Evolutionary conservation across 2,888 invertebrate genomes (phyloP).

Genomic region (Leptogaster cylindrica): DNA sequence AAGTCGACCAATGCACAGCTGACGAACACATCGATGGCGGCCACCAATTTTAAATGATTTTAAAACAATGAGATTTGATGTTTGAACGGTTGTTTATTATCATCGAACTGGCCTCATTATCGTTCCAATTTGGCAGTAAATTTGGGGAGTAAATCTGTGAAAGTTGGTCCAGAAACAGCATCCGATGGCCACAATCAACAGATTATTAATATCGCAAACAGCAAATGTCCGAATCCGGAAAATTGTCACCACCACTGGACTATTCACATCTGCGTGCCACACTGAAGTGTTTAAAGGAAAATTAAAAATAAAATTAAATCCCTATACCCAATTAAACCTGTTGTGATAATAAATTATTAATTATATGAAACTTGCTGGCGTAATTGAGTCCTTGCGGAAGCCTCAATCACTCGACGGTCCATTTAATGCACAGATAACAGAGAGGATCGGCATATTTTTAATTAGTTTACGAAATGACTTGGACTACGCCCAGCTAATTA

Average conservation of each 20-base stretch:
- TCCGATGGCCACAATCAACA: slow-evolving; percentile 1
- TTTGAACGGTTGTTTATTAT: slow-evolving; percentile 22
- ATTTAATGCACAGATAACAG: slow-evolving; percentile 33
- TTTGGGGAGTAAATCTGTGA: not conserved
- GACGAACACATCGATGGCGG: no score
- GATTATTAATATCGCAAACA: slow-evolving; percentile 31
- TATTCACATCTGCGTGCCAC: slow-evolving; percentile 15
- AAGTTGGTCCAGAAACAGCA: not conserved
- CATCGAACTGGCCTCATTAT: not conserved
- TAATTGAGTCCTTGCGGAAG: slow-evolving; percentile 49
- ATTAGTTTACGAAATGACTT: slow-evolving; percentile 45
- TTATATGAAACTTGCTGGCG: slow-evolving; percentile 50
- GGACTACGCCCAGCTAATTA: slow-evolving; percentile 44
- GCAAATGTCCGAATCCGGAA: slow-evolving; percentile 21
- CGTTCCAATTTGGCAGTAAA: not conserved
- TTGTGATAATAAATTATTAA: slow-evolving; percentile 51
- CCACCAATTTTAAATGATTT: slow-evolving; percentile 14
- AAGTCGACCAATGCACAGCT: no score
- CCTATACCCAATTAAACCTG: slow-evolving; percentile 50
- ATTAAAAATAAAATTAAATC: slow-evolving; percentile 47
- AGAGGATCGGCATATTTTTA: slow-evolving; percentile 37
- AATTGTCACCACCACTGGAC: slow-evolving; percentile 38
- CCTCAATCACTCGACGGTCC: slow-evolving; percentile 47
- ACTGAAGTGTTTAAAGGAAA: slow-evolving; percentile 15
- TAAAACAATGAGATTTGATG: slow-evolving; percentile 19